Base-by-base conservation (phyloP, 2,888 invertebrate species). In the Lithophane semibrunnea region DNA sequence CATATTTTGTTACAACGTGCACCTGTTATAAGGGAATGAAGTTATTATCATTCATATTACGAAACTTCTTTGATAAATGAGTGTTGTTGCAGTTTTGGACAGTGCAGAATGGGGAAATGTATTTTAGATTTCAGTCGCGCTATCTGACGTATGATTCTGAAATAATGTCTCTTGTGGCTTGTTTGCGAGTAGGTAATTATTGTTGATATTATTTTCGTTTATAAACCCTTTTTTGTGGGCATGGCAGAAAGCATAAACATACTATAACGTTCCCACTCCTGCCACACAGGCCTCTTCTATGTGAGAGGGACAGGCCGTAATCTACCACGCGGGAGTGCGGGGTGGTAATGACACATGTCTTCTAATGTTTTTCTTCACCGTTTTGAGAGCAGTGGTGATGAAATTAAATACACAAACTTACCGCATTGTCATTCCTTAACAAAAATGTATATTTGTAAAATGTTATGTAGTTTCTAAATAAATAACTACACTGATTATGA, bases 11-110 rank as follows among this genome's bases (percentile, higher is more conserved):
- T 73, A 47, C 70, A 74, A 67, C 61, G 70, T 77, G 65, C 86
- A 88, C 83, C 90, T 84, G 83, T 74, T 84, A 71, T 77, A 66
- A 77, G 83, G 79, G 88, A 90, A 91, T 90, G 88, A 93, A 94
- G 91, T 94, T 94, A 92, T 94, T 95, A 94, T 94, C 93, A 93
- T 93, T 93, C 91, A 92, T 94, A 93, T 90, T 90, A 89, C 86
- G 87, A 90, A 95, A 95, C 91, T 95, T 94, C 86, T 79, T 86
- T 94, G 94, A 95, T 93, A 94, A 94, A 95, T 94, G 93, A 93
- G 90, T 72, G 79, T 88, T 92, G 92, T 94, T 89, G 87, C 90
- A 92, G 91, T 93, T 93, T 92, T 91, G 91, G 92, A 91, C 91
- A 88, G 86, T 87, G 86, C 89, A 88, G 92, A 92, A 92, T 87